phyloP scores from a whole-genome alignment of 2,113 vertebrate genomes.

The Parus major region DNA sequence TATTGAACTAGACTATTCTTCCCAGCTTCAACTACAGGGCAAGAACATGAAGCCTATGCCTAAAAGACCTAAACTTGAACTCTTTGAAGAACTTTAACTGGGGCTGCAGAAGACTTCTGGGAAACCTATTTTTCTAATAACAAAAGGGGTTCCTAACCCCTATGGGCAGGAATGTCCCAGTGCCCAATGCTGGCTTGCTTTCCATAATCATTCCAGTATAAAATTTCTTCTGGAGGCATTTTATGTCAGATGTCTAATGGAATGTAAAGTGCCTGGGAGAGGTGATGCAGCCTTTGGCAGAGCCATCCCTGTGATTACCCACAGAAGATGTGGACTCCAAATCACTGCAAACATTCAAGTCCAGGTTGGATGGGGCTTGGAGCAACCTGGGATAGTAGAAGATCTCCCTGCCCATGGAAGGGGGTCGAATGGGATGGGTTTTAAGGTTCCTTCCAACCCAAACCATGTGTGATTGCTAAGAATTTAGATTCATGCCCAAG shows the following conservation, averaged over 20 bases:
- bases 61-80: neutral
- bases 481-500: neutral
- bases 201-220: neutral
- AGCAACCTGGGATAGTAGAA: neutral
- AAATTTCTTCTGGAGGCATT: neutral
- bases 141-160: neutral
- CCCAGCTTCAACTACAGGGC: fast-evolving
- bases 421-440: neutral
- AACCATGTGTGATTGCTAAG: neutral
- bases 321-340: neutral
- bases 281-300: neutral
- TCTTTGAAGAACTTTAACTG: neutral
- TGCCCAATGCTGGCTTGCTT: neutral
- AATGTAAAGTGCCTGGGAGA: neutral
- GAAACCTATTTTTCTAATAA: neutral
- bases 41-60: neutral
- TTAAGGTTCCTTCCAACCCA: neutral
- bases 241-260: neutral
- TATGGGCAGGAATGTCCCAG: neutral
- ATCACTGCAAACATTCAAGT: neutral
- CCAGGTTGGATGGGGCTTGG: neutral
- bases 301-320: neutral
- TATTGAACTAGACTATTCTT: neutral
- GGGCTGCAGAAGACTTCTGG: fast-evolving
- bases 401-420: too few species aligned